phyloP scores from a whole-genome alignment of 2,113 vertebrate genomes.

The Centrocercus urophasianus region DNA sequence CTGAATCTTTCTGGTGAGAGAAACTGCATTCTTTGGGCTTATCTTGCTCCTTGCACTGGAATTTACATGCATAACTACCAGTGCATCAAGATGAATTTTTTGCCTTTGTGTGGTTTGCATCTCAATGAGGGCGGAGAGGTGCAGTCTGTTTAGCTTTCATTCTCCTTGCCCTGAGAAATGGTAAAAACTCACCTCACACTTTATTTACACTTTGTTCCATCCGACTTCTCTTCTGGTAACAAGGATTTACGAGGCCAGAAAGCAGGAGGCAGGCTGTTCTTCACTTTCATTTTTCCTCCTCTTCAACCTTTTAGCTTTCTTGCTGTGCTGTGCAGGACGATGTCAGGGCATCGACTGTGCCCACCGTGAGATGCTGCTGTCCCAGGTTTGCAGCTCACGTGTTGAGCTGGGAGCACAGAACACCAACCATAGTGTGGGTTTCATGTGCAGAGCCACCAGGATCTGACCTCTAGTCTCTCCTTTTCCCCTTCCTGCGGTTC shows the following conservation, averaged over 20 bases:
- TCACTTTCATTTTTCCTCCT: slow-evolving; percentile 7
- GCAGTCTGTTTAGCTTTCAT: slow-evolving; percentile 47
- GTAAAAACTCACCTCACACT: slow-evolving; percentile 50
- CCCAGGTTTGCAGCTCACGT: background rate
- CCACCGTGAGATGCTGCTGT: background rate
- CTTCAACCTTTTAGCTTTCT: background rate
- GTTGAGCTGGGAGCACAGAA: background rate
- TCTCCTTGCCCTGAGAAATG: slow-evolving; percentile 45
- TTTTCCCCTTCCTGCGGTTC: slow-evolving; percentile 60
- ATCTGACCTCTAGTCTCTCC: slow-evolving; percentile 56
- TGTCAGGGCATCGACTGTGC: background rate
- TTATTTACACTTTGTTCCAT: slow-evolving; percentile 61
- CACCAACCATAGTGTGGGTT: background rate
- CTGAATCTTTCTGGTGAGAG: slow-evolving; percentile 56
- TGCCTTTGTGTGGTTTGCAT: slow-evolving; percentile 57
- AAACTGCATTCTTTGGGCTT: slow-evolving; percentile 62
- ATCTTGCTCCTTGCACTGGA: slow-evolving; percentile 49
- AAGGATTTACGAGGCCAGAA: slow-evolving; percentile 25
- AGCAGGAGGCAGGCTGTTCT: slow-evolving; percentile 20
- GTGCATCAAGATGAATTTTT: slow-evolving; percentile 64
- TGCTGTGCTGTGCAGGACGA: background rate
- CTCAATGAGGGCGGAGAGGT: slow-evolving; percentile 50
- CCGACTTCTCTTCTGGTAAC: slow-evolving; percentile 3
- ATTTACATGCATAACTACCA: slow-evolving; percentile 62
- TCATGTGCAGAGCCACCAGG: slow-evolving; percentile 40